phyloP scores from a whole-genome alignment of 2,113 vertebrate genomes.

The Phasianus colchicus region DNA sequence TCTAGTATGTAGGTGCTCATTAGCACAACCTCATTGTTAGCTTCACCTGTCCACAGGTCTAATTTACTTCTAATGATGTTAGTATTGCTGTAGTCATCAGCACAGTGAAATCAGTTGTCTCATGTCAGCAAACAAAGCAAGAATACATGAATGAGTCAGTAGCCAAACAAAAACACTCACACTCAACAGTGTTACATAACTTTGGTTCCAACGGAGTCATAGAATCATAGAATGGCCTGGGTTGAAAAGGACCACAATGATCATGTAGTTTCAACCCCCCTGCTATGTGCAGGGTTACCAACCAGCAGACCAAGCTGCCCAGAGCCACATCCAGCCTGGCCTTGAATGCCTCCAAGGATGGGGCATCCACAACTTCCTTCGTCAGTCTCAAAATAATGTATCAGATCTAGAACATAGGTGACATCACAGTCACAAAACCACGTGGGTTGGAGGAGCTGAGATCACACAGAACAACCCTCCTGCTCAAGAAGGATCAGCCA shows the following conservation, averaged over 20 bases:
- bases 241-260: too few species aligned
- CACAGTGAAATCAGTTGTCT: not conserved
- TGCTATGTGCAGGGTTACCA: too few species aligned
- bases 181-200: not conserved
- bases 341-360: too few species aligned
- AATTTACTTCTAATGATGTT: not conserved
- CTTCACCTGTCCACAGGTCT: not conserved
- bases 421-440: not conserved
- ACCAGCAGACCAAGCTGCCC: too few species aligned
- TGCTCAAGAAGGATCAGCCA: not conserved
- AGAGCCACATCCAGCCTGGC: too few species aligned
- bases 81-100: not conserved
- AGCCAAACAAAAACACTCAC: rapidly evolving
- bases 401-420: not conserved
- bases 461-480: not conserved
- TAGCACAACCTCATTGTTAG: not conserved
- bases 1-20: not conserved
- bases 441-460: not conserved
- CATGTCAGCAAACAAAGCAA: not conserved
- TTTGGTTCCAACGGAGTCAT: rapidly evolving
- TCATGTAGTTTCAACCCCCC: too few species aligned
- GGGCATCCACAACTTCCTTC: too few species aligned
- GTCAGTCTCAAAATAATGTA: not conserved
- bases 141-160: not conserved
- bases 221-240: too few species aligned